These are phyloP conservation scores for Ceuthmochares aereus DNA, from an alignment of 2,113 vertebrate genomes.

Conservation along the genomic window DNA sequence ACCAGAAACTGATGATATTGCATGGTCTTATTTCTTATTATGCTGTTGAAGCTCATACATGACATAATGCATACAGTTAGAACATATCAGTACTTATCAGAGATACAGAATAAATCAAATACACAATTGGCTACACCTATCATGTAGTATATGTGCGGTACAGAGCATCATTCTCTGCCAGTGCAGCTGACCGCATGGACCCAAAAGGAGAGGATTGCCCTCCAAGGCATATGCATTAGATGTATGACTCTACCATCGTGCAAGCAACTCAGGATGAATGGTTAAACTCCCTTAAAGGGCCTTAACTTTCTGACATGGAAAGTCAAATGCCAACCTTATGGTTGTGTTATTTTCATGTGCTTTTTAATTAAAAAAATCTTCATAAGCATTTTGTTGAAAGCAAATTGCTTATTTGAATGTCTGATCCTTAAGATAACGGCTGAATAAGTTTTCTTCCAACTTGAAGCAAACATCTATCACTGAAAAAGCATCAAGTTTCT, in stretches of 20 bases:
- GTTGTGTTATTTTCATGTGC: not conserved
- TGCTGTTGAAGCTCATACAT: not conserved
- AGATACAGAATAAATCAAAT: not conserved
- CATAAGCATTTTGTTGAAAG: not conserved
- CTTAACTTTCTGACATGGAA: not conserved
- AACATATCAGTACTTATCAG: not conserved
- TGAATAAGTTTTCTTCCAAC: not conserved
- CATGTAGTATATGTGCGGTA: fast-evolving
- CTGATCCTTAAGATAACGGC: not conserved
- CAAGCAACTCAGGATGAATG: not conserved
- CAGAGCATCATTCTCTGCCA: not conserved
- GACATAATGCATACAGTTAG: not conserved
- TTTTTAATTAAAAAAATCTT: not conserved
- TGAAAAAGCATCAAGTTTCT: constrained; percentile 1
- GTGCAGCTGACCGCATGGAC: not conserved
- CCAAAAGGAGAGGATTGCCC: not conserved
- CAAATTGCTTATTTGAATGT: not conserved
- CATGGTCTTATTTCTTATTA: not conserved
- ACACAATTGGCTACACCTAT: not conserved
- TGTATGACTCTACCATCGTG: not conserved
- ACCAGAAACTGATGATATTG: not conserved
- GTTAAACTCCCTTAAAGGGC: not conserved
- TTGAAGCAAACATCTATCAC: not conserved
- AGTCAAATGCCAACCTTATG: not conserved
- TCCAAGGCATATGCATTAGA: not conserved